Evolutionary conservation across 2,797 vertebrate genomes (phyloP).

Genomic region (Eulemur mongoz): DNA sequence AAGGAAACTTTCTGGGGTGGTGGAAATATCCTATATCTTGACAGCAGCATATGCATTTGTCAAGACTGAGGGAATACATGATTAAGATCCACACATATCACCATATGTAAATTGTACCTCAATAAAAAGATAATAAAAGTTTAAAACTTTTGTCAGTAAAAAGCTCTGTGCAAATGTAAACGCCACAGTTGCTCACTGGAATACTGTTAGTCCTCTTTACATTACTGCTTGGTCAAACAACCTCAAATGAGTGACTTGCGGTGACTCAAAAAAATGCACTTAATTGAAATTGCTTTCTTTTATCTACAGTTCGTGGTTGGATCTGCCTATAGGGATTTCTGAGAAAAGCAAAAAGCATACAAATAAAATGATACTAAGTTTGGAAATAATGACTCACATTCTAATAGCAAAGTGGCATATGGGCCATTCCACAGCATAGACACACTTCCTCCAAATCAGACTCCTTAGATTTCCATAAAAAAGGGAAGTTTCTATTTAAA

Average conservation of each 20-base stretch:
- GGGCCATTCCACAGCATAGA: constrained; percentile 39
- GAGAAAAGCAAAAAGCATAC: constrained; percentile 23
- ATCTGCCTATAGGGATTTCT: constrained; percentile 41
- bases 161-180: background rate
- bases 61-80: background rate
- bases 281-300: background rate
- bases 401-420: constrained; percentile 62
- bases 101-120: background rate
- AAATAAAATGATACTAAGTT: constrained; percentile 59
- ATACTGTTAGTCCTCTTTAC: background rate
- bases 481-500: constrained; percentile 55
- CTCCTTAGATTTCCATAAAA: constrained; percentile 22
- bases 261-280: background rate
- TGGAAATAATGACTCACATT: constrained; percentile 70
- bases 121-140: background rate
- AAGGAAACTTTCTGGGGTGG: background rate
- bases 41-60: background rate
- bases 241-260: background rate
- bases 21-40: background rate
- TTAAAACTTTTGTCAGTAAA: background rate
- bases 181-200: background rate
- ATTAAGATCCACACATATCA: background rate
- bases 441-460: constrained; percentile 52
- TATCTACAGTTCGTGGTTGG: background rate
- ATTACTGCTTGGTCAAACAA: background rate